phyloP scores from a whole-genome alignment of 2,113 vertebrate species.

The Orthochromis indermauri region DNA sequence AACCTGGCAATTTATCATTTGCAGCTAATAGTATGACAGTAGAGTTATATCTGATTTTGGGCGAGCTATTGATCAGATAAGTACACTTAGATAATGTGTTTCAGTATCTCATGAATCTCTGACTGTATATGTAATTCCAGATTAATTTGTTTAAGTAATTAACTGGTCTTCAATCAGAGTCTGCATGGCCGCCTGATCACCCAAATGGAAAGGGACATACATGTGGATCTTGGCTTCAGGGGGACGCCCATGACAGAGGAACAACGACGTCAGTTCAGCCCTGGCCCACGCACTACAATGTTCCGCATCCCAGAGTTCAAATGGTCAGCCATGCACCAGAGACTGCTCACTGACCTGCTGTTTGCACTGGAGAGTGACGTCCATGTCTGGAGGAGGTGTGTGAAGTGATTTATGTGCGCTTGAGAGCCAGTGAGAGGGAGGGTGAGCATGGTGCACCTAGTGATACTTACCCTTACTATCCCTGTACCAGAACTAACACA shows the following conservation, averaged over 20 bases:
- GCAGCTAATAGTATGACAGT: background rate
- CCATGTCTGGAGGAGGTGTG: constrained; percentile 95
- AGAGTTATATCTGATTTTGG: background rate
- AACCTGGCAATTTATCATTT: background rate
- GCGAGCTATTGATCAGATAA: background rate
- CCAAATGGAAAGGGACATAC: constrained; percentile 83
- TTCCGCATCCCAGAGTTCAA: constrained; percentile 99
- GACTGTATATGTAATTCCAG: background rate
- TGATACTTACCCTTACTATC: background rate
- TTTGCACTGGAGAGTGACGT: constrained; percentile 96
- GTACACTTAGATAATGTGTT: background rate
- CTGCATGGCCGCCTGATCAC: constrained; percentile 76
- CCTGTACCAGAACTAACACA: background rate
- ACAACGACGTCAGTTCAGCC: constrained; percentile 91
- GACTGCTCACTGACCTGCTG: constrained; percentile 91
- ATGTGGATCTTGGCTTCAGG: constrained; percentile 87
- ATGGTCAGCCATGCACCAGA: constrained; percentile 96
- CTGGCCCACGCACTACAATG: constrained; percentile 95
- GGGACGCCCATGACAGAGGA: constrained; percentile 91
- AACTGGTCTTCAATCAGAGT: constrained; percentile 64
- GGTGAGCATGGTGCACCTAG: background rate
- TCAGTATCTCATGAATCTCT: background rate
- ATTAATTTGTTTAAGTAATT: background rate
- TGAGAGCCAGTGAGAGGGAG: background rate
- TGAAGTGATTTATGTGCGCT: background rate